phyloP scores from a whole-genome alignment of 2,113 vertebrate genomes.

The Phylloscopus whistleri region DNA sequence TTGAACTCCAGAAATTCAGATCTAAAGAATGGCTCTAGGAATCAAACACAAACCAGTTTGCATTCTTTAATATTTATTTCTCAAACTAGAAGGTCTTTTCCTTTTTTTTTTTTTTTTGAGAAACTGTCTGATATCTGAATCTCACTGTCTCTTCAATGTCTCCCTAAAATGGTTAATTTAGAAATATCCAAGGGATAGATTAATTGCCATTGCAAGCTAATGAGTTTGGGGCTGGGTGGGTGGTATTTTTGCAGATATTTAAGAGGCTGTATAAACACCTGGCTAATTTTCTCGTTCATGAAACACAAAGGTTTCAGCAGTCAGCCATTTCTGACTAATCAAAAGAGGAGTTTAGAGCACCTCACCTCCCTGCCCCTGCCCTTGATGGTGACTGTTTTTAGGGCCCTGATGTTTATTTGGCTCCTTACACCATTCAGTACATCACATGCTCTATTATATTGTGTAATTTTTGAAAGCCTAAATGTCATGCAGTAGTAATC shows the following conservation, averaged over 20 bases:
- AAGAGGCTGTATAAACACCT: neutral
- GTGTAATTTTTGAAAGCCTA: neutral
- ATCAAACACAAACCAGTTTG: neutral
- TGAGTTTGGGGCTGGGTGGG: neutral
- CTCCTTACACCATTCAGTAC: neutral
- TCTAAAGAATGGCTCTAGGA: neutral
- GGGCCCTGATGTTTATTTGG: neutral
- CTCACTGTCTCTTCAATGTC: neutral
- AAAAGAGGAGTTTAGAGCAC: neutral
- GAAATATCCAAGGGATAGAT: neutral
- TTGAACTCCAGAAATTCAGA: neutral
- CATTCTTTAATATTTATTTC: neutral
- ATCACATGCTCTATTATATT: neutral
- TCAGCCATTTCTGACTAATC: neutral
- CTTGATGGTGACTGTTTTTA: neutral
- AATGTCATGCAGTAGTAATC: neutral
- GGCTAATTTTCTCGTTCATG: neutral
- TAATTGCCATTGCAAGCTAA: neutral
- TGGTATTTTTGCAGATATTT: neutral
- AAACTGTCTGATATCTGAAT: neutral
- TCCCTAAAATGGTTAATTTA: neutral
- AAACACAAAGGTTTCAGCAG: neutral
- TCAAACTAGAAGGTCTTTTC: neutral
- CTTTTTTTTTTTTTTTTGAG: neutral
- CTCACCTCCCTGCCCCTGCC: neutral